phyloP scores from a whole-genome alignment of 2,113 vertebrate genomes.

The Saccopteryx leptura region DNA sequence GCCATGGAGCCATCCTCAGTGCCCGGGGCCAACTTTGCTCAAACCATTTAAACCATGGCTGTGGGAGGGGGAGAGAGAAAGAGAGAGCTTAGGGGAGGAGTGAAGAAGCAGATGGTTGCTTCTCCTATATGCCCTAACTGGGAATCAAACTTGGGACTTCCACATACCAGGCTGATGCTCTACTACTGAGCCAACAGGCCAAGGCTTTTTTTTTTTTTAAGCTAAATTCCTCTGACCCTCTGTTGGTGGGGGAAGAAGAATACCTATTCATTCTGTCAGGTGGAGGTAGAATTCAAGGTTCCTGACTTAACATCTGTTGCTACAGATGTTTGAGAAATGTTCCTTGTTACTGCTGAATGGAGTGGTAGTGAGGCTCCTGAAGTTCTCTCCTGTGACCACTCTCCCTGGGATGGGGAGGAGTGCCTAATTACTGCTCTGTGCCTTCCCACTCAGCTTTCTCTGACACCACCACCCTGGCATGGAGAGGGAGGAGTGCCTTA shows the following conservation, averaged over 20 bases:
- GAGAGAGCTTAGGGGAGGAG: too few species aligned
- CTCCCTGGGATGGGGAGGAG: not conserved
- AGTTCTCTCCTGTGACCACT: not conserved
- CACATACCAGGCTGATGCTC: too few species aligned
- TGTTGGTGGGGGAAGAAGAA: not conserved
- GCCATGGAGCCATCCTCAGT: too few species aligned
- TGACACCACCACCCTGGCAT: not conserved
- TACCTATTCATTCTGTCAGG: not conserved
- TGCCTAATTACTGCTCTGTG: not conserved
- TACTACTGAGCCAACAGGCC: too few species aligned
- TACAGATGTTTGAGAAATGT: not conserved
- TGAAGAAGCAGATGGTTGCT: too few species aligned
- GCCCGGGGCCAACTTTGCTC: too few species aligned
- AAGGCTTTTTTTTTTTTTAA: not conserved
- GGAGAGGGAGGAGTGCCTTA: not conserved
- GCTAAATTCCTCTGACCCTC: not conserved
- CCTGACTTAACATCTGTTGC: not conserved
- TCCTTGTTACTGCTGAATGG: not conserved
- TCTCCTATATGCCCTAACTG: too few species aligned
- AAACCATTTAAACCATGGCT: too few species aligned
- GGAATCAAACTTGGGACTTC: too few species aligned
- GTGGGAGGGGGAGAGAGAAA: too few species aligned
- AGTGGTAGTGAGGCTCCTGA: not conserved
- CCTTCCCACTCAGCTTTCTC: not conserved
- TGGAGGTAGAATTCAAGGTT: not conserved